phyloP scores from a whole-genome alignment of 2,888 invertebrate species.

The Andrena dorsata region DNA sequence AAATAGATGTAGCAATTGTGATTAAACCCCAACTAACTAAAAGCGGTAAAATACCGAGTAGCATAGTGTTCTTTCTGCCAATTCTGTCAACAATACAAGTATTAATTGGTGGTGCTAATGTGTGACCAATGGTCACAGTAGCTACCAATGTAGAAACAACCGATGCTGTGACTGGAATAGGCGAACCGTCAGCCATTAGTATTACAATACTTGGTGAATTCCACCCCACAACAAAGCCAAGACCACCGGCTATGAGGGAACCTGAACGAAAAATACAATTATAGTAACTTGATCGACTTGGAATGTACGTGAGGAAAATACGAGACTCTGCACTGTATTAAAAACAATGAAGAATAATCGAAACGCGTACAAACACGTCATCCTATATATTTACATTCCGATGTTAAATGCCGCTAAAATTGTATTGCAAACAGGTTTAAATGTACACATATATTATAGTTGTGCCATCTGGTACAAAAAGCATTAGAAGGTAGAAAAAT shows the following conservation, averaged over 20 bases:
- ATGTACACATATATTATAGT: neutral
- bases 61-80: conserved; percentile 72
- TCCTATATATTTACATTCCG: no score
- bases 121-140: conserved; percentile 67
- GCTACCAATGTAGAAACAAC: conserved; percentile 73
- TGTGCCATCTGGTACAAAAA: neutral
- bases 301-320: no score
- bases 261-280: conserved; percentile 39
- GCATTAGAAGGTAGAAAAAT: neutral
- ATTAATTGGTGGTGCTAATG: conserved; percentile 67
- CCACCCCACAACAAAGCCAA: conserved; percentile 75
- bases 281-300: neutral
- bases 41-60: conserved; percentile 69
- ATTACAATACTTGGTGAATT: conserved; percentile 73
- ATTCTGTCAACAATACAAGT: conserved; percentile 69
- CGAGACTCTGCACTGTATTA: no score
- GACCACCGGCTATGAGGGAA: conserved; percentile 31
- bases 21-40: conserved; percentile 71
- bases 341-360: no score
- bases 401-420: no score
- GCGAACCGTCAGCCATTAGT: conserved; percentile 70
- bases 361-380: no score
- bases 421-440: no score
- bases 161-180: conserved; percentile 65
- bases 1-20: conserved; percentile 65